Evolutionary conservation across 2,888 invertebrate species (phyloP), one percentile per base, ranked within the genome.

Genomic region (Cosmopolites sordidus): DNA sequence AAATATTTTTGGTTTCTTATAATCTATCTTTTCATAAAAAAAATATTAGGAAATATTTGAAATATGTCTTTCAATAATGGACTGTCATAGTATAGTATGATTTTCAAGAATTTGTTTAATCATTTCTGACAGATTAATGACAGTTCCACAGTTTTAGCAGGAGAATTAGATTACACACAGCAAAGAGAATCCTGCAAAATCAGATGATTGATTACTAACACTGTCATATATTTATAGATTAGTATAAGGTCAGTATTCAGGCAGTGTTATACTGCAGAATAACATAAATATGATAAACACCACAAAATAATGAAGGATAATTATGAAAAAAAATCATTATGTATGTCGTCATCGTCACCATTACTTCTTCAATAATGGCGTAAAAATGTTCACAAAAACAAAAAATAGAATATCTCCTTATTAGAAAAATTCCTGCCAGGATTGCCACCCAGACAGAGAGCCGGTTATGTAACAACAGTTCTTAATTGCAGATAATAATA

Each of bases 181-280:
- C n/a, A n/a, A 33, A 33, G 43, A 48, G 68, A 66, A 66, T 69
- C 68, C 66, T 68, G 66, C 62, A 62, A 64, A 22, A 22, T 22
- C 22, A 22, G 22, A n/a, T n/a, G n/a, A 22, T 22, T 67, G 67
- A 68, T 67, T 69, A 71, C 71, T 68, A 72, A 72, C 70, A 72
- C 70, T 72, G 71, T 73, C 72, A 68, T 71, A 71, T 71, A 70
- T 70, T 46, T 12, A 70, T 74, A 74, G 73, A 71, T 65, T 73
- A 73, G 72, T 68, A 66, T 71, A 72, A 71, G 66, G 66, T 66
- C 66, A 68, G 67, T 68, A 68, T 12, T 65, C 68, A 70, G 72
- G 73, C 74, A 74, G 74, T 74, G 74, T 74, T 74, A 74, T 73
- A 74, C 73, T 69, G 73, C 72, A 70, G 55, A 22, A 22, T 22